Conservation (phyloP, 2,888 invertebrate species). For the Cordilura impudica region DNA sequence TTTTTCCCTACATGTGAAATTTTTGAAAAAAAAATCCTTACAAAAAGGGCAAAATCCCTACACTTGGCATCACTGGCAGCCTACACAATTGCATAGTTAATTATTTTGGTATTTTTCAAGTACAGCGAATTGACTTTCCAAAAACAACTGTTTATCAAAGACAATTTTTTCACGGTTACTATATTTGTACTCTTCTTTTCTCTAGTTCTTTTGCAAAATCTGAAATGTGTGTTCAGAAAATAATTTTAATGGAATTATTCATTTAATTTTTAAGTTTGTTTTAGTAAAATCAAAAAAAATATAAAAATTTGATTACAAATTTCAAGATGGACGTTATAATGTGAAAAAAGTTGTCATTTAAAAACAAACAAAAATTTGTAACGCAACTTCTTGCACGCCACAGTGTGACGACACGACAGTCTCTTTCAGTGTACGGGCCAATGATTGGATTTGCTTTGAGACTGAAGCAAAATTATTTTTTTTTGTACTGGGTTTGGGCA, state of each 20-base stretch:
- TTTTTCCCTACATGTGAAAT: too few species aligned
- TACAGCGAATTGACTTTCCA: background rate
- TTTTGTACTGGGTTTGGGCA: too few species aligned
- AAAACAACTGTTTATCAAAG: constrained; percentile 20
- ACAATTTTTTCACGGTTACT: constrained; percentile 26
- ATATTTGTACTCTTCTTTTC: constrained; percentile 58
- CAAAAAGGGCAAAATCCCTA: too few species aligned
- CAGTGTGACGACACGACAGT: constrained; percentile 42
- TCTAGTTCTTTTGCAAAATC: constrained; percentile 61
- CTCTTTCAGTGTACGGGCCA: constrained; percentile 12
- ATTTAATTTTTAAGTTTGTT: constrained; percentile 24
- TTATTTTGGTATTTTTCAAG: background rate
- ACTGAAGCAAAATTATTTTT: too few species aligned
- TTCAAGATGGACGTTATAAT: constrained; percentile 19
- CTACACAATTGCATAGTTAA: background rate
- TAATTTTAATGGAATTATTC: constrained; percentile 26
- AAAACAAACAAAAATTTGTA: background rate
- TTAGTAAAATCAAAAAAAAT: background rate
- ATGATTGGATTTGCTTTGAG: too few species aligned
- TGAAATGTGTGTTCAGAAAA: constrained; percentile 58
- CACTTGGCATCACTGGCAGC: background rate
- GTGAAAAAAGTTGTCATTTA: background rate
- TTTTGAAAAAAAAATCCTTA: too few species aligned
- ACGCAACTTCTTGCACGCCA: constrained; percentile 38
- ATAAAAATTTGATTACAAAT: background rate